Evolutionary conservation across 2,113 vertebrate genomes (phyloP).

Genomic region (Hippolais icterina): DNA sequence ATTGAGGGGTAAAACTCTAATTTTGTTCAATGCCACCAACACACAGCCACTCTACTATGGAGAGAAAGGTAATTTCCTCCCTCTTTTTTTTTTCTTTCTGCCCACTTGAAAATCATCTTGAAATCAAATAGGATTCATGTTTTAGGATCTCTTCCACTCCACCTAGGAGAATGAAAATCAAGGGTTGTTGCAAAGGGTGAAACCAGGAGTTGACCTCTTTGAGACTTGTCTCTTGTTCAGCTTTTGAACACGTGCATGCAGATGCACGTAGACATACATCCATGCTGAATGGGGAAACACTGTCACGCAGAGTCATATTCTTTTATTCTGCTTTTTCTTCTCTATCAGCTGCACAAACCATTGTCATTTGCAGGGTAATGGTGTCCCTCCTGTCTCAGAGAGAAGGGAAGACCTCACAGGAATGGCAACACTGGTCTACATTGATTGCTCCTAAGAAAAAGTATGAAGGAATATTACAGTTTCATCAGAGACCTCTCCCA

Average conservation of each 20-base stretch:
- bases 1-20: neutral
- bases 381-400: neutral
- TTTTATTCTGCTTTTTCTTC: neutral
- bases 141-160: neutral
- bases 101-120: neutral
- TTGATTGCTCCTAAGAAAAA: neutral
- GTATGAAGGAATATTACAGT: neutral
- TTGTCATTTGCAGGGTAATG: neutral
- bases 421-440: neutral
- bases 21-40: neutral
- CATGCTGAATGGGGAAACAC: neutral
- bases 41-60: neutral
- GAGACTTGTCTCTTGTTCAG: neutral
- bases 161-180: neutral
- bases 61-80: neutral
- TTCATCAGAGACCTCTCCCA: fast-evolving
- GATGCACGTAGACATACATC: neutral
- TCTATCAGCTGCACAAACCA: neutral
- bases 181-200: neutral
- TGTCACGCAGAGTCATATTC: neutral
- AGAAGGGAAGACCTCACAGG: neutral
- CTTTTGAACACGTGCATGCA: neutral
- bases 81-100: neutral
- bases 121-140: neutral
- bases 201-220: neutral